Conservation (phyloP, 2,113 vertebrate genomes). For the Lipophrys pholis region DNA sequence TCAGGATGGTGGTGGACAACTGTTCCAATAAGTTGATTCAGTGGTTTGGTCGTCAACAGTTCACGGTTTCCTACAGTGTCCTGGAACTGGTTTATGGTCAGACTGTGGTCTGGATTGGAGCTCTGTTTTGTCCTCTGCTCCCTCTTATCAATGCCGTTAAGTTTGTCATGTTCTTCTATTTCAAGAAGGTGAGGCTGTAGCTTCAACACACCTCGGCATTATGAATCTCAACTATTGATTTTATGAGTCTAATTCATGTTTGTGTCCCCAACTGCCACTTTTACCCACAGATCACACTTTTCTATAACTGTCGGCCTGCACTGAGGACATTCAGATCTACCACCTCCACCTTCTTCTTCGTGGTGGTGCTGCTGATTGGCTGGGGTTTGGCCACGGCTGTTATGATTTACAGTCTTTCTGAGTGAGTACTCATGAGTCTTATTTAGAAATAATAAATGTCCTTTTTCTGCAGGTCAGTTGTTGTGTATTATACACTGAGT, state of each 20-base stretch:
- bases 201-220: not conserved
- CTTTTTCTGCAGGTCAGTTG: not conserved
- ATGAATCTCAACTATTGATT: not conserved
- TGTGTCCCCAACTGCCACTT: not conserved
- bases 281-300: constrained; percentile 83
- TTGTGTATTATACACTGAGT: no score
- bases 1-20: constrained; percentile 85
- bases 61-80: constrained; percentile 86
- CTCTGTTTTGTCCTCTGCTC: constrained; percentile 90
- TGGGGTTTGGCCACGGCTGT: constrained; percentile 82
- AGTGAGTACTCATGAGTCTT: constrained; percentile 77
- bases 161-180: constrained; percentile 88
- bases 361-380: constrained; percentile 89
- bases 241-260: not conserved
- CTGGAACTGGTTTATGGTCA: constrained; percentile 89
- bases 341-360: constrained; percentile 87
- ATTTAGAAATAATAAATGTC: not conserved
- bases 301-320: constrained; percentile 87
- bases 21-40: constrained; percentile 80
- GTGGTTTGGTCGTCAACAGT: constrained; percentile 86
- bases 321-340: constrained; percentile 88
- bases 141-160: constrained; percentile 89
- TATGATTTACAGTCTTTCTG: constrained; percentile 85
- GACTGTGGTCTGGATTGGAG: constrained; percentile 90
- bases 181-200: constrained; percentile 85